Percentiles rank a stretch among this genome's conserved stretches.
Evolutionary conservation across 2,888 invertebrate species (phyloP).

Genomic region (Catocala nupta): DNA sequence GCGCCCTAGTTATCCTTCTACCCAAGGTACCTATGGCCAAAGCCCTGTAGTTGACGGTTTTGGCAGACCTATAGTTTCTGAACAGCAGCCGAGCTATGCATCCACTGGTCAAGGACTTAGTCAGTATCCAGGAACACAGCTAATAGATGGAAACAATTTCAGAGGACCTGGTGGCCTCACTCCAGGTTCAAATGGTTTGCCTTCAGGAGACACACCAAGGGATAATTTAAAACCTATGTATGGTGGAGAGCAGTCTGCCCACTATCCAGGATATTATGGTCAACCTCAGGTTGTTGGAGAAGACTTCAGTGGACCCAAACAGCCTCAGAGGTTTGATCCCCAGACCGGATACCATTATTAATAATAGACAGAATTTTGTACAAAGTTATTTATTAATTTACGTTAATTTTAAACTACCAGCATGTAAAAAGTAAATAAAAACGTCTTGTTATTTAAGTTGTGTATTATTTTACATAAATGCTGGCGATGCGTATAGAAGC

Average conservation of each 20-base stretch:
- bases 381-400: conserved; percentile 10
- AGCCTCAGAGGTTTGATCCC: conserved; percentile 68
- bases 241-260: conserved; percentile 7
- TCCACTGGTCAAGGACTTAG: conserved; percentile 4
- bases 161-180: background rate
- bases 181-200: background rate
- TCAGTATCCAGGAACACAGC: background rate
- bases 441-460: background rate
- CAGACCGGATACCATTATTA: conserved; percentile 75
- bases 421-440: conserved; percentile 15
- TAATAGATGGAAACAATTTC: background rate
- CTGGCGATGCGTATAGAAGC: too few relatives aligned
- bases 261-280: conserved; percentile 21
- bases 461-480: too few relatives aligned
- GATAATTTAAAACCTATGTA: conserved; percentile 4
- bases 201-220: background rate
- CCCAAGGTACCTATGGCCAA: conserved; percentile 6
- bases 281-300: conserved; percentile 59
- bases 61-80: conserved; percentile 34
- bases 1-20: conserved; percentile 20
- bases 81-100: conserved; percentile 11
- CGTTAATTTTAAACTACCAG: background rate
- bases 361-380: conserved; percentile 32
- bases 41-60: conserved; percentile 32
- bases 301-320: conserved; percentile 76